Evolutionary conservation across 2,888 invertebrate species (phyloP), one percentile per base, ranked within the genome.

Genomic region (Strigamia maritima): DNA sequence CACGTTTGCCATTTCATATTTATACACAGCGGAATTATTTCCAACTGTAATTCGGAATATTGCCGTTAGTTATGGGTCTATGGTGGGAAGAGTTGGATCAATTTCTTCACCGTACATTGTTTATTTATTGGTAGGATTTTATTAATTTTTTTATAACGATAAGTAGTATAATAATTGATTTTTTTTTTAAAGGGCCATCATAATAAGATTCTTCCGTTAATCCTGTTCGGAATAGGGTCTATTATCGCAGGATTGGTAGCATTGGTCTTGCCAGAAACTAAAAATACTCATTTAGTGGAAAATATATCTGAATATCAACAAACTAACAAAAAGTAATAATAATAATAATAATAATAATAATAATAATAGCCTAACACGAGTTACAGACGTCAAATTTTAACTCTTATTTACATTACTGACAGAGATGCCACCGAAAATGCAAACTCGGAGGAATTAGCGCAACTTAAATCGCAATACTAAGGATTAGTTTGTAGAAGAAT

Each of bases 1-100:
- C 0, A 91, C 92, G 24, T 94, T 93, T 83, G 93, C 92, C 84
- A 91, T 93, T 83, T 88, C 93, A 88, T 93, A 93, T 0, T 91
- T 92, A 35, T 92, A 90, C 84, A 92, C 92, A 0, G 91, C 92
- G 2, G 92, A 92, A 83, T 86, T 92, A 54, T 92, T 91, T 85
- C 92, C 92, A 0, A 92, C 92, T 3, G 88, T 90, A 80, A 90
- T 92, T 81, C 87, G 92, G 79, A 92, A 92, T 83, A 88, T 91
- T 26, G 92, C 92, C 7, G 91, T 92, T 16, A 92, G 92, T 1
- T 91, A 91, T 2, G 92, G 92, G 83, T 93, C 93, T 84, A 89
- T 92, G 77, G 89, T 92, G 1, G 92, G 93, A 1, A 92, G 93
- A 16, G 85, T 93, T 75, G 93, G 92, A 19, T 87, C 93, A 74